Evolutionary conservation across 1,140 invertebrate species (phyloP), one percentile per base, ranked within the genome.

Genomic region (Globodera rostochiensis): DNA sequence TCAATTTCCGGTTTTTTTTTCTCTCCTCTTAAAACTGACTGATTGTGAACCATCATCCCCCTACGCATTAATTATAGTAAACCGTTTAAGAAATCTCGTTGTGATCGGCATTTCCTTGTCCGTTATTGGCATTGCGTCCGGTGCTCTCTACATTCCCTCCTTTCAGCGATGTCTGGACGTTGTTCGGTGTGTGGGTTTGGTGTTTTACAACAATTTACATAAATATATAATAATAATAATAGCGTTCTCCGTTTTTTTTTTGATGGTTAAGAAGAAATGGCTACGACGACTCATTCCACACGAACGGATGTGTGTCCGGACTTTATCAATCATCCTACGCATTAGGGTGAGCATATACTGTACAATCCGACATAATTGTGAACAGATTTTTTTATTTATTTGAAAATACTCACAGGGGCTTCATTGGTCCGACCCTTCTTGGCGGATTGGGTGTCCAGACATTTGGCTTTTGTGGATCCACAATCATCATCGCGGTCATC

Each of bases 311-410:
- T 70, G 88, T 89, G 5, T 89, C 87, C 9, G 88, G 88, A 49
- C 80, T 89, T n/a, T 90, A 90, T 74, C 88, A 89, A 73, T 86
- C 88, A 7, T 88, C 88, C 11, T 89, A 90, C 79, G 87, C 87
- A 4, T 90, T 88, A 60, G 86, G 86, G 84, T 86, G 47, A 80
- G 6, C 6, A 64, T 19, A 64, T 82, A n/a, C n/a, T n/a, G n/a
- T n/a, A 49, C 66, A 60, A 19, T 21, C 77, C 50, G 15, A 79
- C 46, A 7, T 83, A 15, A 53, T 9, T 36, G 11, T 1, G 7
- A 53, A 53, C 11, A 53, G 0, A 53, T 1, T 53, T 53, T 6
- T 53, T 53, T 53, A 1, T 7, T 13, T 11, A 50, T 50, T 50
- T 7, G 11, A 50, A 53, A 53, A 9, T 9, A 53, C 50, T 53